A percentile compares a stretch with the other conserved stretches of the same genome.
These are phyloP conservation scores for Platyrinchus mystaceus DNA, from an alignment of 2,797 vertebrate genomes.

Conservation along the genomic window DNA sequence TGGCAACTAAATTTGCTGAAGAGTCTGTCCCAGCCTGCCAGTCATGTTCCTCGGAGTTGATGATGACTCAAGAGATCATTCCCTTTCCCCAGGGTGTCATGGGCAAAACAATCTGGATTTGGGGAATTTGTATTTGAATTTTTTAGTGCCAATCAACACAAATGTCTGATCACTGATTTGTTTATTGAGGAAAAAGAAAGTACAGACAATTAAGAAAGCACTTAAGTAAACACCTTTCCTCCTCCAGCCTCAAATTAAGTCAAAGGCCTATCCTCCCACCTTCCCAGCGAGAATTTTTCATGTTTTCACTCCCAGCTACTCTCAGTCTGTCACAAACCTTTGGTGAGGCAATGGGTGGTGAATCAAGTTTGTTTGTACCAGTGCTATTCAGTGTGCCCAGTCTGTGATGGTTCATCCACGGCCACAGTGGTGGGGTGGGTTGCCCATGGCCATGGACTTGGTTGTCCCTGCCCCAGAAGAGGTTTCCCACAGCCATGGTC, in stretches of 20 bases:
- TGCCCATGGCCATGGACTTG: not conserved
- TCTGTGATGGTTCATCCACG: not conserved
- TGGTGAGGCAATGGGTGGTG: not conserved
- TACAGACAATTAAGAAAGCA: not conserved
- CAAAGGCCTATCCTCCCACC: not conserved
- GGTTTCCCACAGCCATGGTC: accelerated
- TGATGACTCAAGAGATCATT: not conserved
- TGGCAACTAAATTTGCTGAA: not conserved
- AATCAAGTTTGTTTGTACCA: accelerated
- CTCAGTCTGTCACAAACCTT: not conserved
- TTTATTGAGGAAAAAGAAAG: not conserved
- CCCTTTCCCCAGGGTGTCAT: not conserved
- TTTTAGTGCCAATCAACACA: not conserved
- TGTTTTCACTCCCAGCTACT: not conserved
- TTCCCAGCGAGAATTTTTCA: not conserved
- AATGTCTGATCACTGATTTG: not conserved
- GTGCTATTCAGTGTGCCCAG: not conserved
- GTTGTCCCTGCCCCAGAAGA: not conserved
- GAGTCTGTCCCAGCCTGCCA: not conserved
- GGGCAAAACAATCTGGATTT: not conserved
- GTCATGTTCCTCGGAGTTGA: not conserved
- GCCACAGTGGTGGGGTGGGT: accelerated
- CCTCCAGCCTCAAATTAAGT: not conserved
- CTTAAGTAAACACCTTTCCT: not conserved
- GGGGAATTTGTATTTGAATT: not conserved